Base-by-base conservation (phyloP, 2,113 vertebrate species). In the Oreotrochilus melanogaster region DNA sequence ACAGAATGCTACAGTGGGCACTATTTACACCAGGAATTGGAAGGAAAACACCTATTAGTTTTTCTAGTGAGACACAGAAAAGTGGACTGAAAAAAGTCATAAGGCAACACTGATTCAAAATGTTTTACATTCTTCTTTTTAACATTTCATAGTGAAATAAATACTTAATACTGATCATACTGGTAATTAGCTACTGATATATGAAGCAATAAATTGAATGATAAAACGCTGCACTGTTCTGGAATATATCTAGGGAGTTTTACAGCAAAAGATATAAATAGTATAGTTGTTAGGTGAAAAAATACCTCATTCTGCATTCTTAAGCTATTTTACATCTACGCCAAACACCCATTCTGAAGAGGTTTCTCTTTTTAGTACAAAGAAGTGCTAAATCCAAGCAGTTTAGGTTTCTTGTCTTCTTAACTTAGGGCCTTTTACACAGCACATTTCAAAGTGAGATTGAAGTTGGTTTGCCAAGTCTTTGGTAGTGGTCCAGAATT, bases 111-210 rank as follows among this genome's bases (percentile, higher is more conserved):
- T 95, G 93, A 86, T 95, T 96, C 93, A 97, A 91, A 67, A 74
- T 84, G 86, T 69, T 95, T 95, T 53, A 42, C 76, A 96, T 93
- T 92, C n/a, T 62, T 84, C 89, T 84, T 72, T 97, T 93, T 89
- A 95, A 96, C 90, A 94, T 92, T 97, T 95, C 95, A 97, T 91
- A 98, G 86, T 96, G 88, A 97, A 98, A 98, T 98, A 98, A 97
- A 98, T 98, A 98, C 37, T 24, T 96, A 97, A 97, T 96, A 92
- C 92, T 94, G 88, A 92, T 96, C 94, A 95, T 98, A 97, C 50
- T 95, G 97, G 97, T 97, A 97, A 97, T 86, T 93, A 97, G 91
- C 95, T 83, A 96, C 85, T 90, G 95, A 86, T 96, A 97, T 51
- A 89, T 78, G 97, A 97, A 98, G 96, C 89, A 89, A 97, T 96